Evolutionary conservation across 2,888 invertebrate species (phyloP), one percentile per base, ranked within the genome.

Genomic region (Sarcophaga caerulescens): DNA sequence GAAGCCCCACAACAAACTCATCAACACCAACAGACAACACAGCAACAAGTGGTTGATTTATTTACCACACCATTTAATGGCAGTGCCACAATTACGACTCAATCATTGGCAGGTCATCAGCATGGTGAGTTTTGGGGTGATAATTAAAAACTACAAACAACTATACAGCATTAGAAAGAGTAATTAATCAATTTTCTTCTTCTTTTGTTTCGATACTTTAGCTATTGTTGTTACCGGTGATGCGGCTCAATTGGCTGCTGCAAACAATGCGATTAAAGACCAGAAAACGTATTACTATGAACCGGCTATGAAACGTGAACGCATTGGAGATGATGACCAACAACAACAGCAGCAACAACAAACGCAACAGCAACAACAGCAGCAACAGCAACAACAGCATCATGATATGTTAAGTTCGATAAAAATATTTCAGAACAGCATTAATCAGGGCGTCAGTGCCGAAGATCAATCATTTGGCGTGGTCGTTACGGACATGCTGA

Each of bases 231-330:
- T 92, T 77, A 92, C 92, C 83, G 90, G 92, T 82, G 92, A 92
- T 84, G 90, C 92, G 21, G 85, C 92, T 12, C 92, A 92, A 83
- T 88, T 92, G 78, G 90, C 92, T 52, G 90, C 91, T 35, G 91
- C 91, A 25, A 91, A 90, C 59, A 86, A 81, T 77, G 85, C 84
- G 21, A 89, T 90, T 74, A 92, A 92, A 62, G 92, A 92, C 59
- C 92, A 92, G 84, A 92, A 92, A 83, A 92, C 91, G 76, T 92
- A 92, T 83, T 92, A 92, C 85, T 92, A 92, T 87, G 92, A 92
- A 87, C 92, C 92, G 59, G 90, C 91, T 52, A 80, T 92, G 70
- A 92, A 92, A 84, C 91, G 92, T 4, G 92, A 92, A 76, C 91
- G 92, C 12, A 89, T 89, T 71, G 92, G 89, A 74, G 92, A 92